Conservation (phyloP, 1,140 invertebrate genomes). For the Protaetia brevitarsis region DNA sequence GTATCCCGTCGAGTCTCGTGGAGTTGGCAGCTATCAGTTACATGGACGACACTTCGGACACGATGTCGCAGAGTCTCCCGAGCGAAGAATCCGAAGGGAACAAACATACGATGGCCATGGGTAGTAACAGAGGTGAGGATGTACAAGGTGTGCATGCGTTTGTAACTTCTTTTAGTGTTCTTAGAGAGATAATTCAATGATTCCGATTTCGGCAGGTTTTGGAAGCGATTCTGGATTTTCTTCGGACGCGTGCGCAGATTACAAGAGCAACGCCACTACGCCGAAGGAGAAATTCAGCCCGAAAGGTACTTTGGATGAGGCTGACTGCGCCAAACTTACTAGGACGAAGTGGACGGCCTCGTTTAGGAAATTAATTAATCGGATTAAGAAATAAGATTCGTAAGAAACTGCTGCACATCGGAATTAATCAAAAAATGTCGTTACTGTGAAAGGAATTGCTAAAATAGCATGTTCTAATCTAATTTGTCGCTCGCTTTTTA, state of each 20-base stretch:
- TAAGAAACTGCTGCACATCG: too few species aligned
- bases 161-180: constrained; percentile 8
- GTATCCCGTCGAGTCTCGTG: constrained; percentile 41
- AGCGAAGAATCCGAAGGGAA: constrained; percentile 28
- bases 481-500: too few species aligned
- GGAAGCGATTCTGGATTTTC: constrained; percentile 49
- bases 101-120: constrained; percentile 25
- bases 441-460: too few species aligned
- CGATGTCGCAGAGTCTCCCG: constrained; percentile 33
- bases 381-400: constrained; percentile 42
- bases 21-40: constrained; percentile 46
- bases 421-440: too few species aligned
- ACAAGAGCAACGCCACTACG: constrained; percentile 45
- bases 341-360: constrained; percentile 48
- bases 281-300: constrained; percentile 46
- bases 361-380: constrained; percentile 45
- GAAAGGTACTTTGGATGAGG: constrained; percentile 42
- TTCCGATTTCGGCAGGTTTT: constrained; percentile 36
- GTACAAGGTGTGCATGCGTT: constrained; percentile 30
- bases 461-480: too few species aligned
- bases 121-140: constrained; percentile 23
- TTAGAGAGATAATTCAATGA: neutral
- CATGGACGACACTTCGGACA: constrained; percentile 46
- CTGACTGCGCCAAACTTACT: constrained; percentile 46
- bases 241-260: constrained; percentile 45